Base-by-base conservation (phyloP, 2,797 vertebrate species). In the Moxostoma hubbsi region DNA sequence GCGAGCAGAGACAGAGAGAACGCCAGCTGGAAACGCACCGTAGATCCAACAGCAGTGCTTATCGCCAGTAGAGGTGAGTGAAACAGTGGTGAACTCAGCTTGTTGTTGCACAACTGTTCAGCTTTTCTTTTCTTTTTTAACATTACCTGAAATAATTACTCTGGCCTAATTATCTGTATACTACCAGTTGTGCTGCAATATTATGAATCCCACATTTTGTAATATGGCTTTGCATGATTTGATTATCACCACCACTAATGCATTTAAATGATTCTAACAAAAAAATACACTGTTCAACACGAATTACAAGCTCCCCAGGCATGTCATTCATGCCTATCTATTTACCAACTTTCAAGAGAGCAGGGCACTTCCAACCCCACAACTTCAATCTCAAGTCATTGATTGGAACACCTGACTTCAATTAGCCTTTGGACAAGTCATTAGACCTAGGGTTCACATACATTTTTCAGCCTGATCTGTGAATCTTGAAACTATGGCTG, bases 401-500 rank as follows among this genome's bases (percentile, higher is more conserved):
- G 50, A 75, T 18, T 24, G 58, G 18, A 62, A 51, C 71, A 51
- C 18, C 18, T 54, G 50, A 55, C 61, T 18, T 67, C 16, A 46
- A 47, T 67, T 75, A 75, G 63, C 16, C 45, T 75, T 57, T 49
- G 5, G 53, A 58, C 18, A 57, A 36, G 43, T 75, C 63, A 58
- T 76, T 36, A 76, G 16, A 16, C 15, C 16, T 5, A 9, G 5
- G 10, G 36, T 58, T 36, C 73, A 75, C 62, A 13, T 45, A 55
- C 73, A 57, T n/a, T 47, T 9, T 47, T n/a, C 8, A 57, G 53
- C 24, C 61, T 18, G 50, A 16, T 53, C 10, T 46, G 36, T 55
- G 50, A 55, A 18, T 8, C 15, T 59, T 57, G 36, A 36, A 36
- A 36, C 36, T 24, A 24, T 24, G 24, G 24, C 24, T 24, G 24